Conservation (phyloP, 2,888 invertebrate species). For the Metacarcinus magister region DNA sequence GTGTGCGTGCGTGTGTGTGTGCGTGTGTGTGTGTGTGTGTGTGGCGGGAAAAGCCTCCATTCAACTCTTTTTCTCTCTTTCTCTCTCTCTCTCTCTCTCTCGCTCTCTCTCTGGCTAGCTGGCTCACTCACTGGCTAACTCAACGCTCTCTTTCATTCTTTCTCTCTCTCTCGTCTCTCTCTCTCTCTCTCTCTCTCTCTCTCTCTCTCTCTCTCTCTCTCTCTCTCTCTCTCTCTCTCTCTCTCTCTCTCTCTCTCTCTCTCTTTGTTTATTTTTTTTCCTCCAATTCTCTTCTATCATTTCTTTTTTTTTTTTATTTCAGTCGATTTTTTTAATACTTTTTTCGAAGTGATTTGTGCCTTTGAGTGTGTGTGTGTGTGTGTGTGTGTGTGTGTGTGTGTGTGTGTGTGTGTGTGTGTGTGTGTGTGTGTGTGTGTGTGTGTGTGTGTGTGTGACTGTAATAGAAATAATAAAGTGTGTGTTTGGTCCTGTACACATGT, state of each 20-base stretch:
- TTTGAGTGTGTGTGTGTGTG: background rate
- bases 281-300: too few relatives aligned
- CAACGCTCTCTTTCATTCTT: background rate
- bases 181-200: background rate
- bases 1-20: background rate
- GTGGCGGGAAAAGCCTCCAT: background rate
- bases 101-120: background rate
- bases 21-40: background rate
- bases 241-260: too few relatives aligned
- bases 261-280: too few relatives aligned
- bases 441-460: background rate
- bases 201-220: too few relatives aligned
- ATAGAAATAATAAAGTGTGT: background rate
- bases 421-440: conserved; percentile 46
- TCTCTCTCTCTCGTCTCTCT: background rate
- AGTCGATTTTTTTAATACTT: too few relatives aligned
- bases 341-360: background rate
- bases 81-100: conserved; percentile 9
- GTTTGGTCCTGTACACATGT: background rate
- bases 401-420: conserved; percentile 54
- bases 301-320: too few relatives aligned
- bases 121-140: background rate
- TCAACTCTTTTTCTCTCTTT: conserved; percentile 21
- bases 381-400: conserved; percentile 45
- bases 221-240: too few relatives aligned